Percentiles rank a stretch among this genome's conserved stretches.
Evolutionary conservation across 2,888 invertebrate genomes (phyloP).

Genomic region (Chrysolina americana): DNA sequence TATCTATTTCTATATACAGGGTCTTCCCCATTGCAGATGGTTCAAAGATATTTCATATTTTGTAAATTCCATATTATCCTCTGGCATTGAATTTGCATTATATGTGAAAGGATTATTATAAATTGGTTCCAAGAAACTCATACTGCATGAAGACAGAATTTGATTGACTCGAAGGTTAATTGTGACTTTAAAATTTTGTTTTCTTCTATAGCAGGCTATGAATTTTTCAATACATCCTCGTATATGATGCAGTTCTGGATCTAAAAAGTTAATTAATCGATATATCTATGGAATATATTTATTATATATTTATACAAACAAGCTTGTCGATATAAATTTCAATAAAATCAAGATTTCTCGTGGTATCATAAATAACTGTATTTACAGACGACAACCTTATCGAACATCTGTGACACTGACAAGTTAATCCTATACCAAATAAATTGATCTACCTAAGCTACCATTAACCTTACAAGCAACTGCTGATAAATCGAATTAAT

Average conservation of each 20-base stretch:
- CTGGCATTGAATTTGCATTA: no score
- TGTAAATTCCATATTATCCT: no score
- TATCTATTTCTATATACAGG: no score
- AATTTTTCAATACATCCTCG: no score
- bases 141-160: no score
- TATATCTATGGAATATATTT: not conserved
- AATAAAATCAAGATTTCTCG: conserved; percentile 29
- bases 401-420: conserved; percentile 50
- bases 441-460: conserved; percentile 42
- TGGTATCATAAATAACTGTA: conserved; percentile 40
- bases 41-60: no score
- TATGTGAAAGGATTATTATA: no score
- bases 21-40: no score
- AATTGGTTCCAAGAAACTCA: no score
- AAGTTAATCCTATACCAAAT: conserved; percentile 55
- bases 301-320: conserved; percentile 17
- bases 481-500: conserved; percentile 29
- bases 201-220: no score
- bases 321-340: not conserved
- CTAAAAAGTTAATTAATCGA: not conserved
- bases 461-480: conserved; percentile 29
- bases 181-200: no score
- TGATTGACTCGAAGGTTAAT: no score
- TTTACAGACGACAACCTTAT: conserved; percentile 37
- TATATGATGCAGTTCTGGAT: not conserved